Percentiles rank a stretch among this genome's conserved stretches.
These are phyloP conservation scores for Odontamblyopus lacepedii DNA, from an alignment of 2,797 vertebrate species.

Conservation along the genomic window DNA sequence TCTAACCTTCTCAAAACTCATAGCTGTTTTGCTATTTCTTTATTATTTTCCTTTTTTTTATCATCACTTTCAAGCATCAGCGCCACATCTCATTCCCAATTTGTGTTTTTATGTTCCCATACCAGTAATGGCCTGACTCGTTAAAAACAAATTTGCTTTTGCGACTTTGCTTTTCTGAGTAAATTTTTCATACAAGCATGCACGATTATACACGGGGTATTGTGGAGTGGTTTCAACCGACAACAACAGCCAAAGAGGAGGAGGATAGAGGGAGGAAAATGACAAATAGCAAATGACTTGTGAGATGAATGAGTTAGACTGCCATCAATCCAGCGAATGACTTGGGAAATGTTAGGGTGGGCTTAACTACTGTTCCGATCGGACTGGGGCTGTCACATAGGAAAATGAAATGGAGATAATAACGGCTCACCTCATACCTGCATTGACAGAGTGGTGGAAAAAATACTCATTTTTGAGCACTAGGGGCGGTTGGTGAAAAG, in stretches of 20 bases:
- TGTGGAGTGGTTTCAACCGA: constrained; percentile 39
- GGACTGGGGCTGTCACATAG: constrained; percentile 49
- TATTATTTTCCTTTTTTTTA: constrained; percentile 11
- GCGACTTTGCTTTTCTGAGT: constrained; percentile 62
- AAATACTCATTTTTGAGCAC: constrained; percentile 41
- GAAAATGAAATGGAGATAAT: constrained; percentile 61
- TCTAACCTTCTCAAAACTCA: neutral
- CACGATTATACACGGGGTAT: constrained; percentile 22
- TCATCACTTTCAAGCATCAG: constrained; percentile 62
- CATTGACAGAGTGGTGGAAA: constrained; percentile 51
- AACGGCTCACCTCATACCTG: constrained; percentile 57
- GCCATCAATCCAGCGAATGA: constrained; percentile 57
- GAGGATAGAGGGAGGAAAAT: constrained; percentile 28
- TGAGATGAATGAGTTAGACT: constrained; percentile 61
- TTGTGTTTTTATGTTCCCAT: constrained; percentile 73
- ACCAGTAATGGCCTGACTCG: constrained; percentile 77
- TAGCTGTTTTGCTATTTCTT: constrained; percentile 13
- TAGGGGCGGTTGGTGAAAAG: constrained; percentile 20
- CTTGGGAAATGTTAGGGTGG: constrained; percentile 62
- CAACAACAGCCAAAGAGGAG: constrained; percentile 46
- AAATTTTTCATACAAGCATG: constrained; percentile 66
- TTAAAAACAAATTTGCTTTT: constrained; percentile 80
- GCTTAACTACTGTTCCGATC: constrained; percentile 62
- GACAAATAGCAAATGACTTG: constrained; percentile 52
- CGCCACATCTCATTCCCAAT: constrained; percentile 75